phyloP scores from a whole-genome alignment of 2,113 vertebrate genomes.

The Vicugna pacos region DNA sequence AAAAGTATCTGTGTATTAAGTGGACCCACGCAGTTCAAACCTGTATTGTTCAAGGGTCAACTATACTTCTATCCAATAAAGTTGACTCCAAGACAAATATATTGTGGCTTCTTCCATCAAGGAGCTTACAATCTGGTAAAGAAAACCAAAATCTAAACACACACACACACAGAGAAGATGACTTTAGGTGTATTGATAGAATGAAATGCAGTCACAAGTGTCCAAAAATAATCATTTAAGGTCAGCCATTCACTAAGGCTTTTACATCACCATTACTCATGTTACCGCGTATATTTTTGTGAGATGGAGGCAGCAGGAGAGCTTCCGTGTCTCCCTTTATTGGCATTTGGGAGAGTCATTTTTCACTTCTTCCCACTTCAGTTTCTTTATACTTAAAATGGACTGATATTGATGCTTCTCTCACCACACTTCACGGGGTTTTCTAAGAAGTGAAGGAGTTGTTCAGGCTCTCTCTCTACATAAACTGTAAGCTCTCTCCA shows the following conservation, averaged over 20 bases:
- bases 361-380: background rate
- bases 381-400: constrained; percentile 18
- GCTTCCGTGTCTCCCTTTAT: background rate
- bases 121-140: constrained; percentile 43
- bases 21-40: background rate
- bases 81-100: background rate
- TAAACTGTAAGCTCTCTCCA: background rate
- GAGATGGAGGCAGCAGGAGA: background rate
- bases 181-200: background rate
- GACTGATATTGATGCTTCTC: background rate
- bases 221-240: background rate
- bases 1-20: background rate
- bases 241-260: background rate
- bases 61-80: background rate
- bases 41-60: background rate
- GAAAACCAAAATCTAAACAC: background rate
- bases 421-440: background rate
- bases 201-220: constrained; percentile 5
- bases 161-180: background rate
- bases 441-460: constrained; percentile 12
- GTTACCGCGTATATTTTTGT: background rate
- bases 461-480: background rate
- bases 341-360: background rate
- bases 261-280: background rate
- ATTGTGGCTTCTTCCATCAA: constrained; percentile 38